Base-by-base conservation (phyloP, 1,140 invertebrate genomes). In the Halictus rubicundus region DNA sequence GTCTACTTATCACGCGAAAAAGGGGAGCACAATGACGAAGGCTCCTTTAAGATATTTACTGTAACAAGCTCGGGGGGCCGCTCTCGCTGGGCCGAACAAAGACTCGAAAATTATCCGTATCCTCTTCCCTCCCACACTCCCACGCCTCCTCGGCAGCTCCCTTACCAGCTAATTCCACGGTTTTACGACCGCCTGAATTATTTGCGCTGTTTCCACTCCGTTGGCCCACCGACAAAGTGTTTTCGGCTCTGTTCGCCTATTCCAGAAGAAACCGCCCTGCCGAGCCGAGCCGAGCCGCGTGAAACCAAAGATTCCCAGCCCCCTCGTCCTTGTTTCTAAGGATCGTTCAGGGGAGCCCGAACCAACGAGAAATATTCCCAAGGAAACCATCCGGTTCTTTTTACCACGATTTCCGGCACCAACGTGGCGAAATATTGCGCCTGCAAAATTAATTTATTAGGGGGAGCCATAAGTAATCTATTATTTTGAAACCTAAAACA, bases 151-250 rank as follows among this genome's bases (percentile, higher is more conserved):
- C 19, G 21, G 1, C 21, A 9, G 1, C 7, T 57, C n/a, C 8
- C 32, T 63, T 46, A 12, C 32, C 42, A 25, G 32, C 37, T 59
- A 68, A 64, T 64, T 49, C 57, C 49, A 23, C 27, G 42, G 21
- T 85, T 84, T 72, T 73, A 68, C 82, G 49, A 83, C 37, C 59
- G n/a, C 54, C 42, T 76, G 27, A 84, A 84, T 84, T 80, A 84
- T 80, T 76, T 32, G 49, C 70, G 76, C 25, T 42, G 21, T 64
- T 80, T 54, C 61, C 60, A 19, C 49, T 14, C 27, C 71, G 65
- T 69, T 19, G 57, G 19, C 19, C 32, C 37, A 32, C 32, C 77
- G 42, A 14, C 39, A 21, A 78, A 82, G 27, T 73, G 57, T 73
- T 79, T 60, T 73, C 59, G 37, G n/a, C 39, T 49, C 21, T 59